Base-by-base conservation (phyloP, 2,113 vertebrate genomes). In the Nestor notabilis region DNA sequence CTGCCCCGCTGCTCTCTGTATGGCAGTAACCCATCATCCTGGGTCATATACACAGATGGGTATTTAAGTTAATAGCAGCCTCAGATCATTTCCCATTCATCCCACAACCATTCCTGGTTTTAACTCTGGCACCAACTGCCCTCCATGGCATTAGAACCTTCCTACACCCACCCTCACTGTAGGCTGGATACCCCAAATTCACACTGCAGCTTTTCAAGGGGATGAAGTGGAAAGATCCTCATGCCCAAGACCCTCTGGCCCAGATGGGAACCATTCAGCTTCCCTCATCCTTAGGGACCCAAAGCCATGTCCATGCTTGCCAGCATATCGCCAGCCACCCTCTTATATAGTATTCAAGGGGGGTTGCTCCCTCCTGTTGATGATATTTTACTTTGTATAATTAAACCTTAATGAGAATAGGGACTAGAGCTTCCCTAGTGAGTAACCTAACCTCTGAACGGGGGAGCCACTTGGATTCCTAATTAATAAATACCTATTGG, bases 21-120 rank as follows among this genome's bases (percentile, higher is more conserved):
- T 80, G 80, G 95, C 95, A 97, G 92, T 93, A 83, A 79, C 95
- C 97, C 93, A 97, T 98, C 97, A 98, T 96, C 90, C 96, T 53
- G 76, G 95, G 94, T 96, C 96, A 96, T 17, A 49, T 58, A 86
- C 31, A 17, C 97, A 98, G 98, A 97, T 97, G 98, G 95, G 82
- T 88, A 69, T 93, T 97, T 77, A 75, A 96, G 92, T 83, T 72
- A 95, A 64, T 84, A 60, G 92, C 97, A 96, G 85, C 93, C 93
- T 82, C 5, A 3, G 88, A 97, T 97, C 88, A 3, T 92, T 92
- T 94, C 92, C 92, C 84, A 60, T 77, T 96, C 95, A 72, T 82
- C 65, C 89, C 87, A 85, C 31, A 66, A 93, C 20, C 1, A 87
- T 52, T 85, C 93, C 96, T 81, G 96, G 28, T 9, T 95, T 87